Conservation (phyloP, 2,888 invertebrate species). For the Lasioglossum marginatum region DNA sequence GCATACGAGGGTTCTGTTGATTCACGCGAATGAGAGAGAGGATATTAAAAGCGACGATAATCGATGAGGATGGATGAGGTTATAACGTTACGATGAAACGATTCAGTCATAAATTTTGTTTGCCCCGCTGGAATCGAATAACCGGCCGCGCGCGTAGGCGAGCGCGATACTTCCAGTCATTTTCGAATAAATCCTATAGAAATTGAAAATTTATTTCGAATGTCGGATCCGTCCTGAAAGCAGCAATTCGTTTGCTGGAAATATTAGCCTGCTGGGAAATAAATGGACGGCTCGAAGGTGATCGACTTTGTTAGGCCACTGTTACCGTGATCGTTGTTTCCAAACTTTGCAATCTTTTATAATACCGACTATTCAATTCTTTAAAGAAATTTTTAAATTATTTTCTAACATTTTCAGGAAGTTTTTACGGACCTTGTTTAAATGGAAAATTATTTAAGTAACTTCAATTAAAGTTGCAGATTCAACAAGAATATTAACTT, state of each 20-base stretch:
- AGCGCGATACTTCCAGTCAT: conserved; percentile 9
- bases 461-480: too few species aligned
- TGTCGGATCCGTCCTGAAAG: background rate
- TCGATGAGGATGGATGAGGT: conserved; percentile 71
- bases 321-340: too few species aligned
- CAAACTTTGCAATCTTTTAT: too few species aligned
- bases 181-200: conserved; percentile 5
- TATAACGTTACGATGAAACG: conserved; percentile 60
- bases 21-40: conserved; percentile 51
- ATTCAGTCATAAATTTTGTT: conserved; percentile 69
- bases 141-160: conserved; percentile 50
- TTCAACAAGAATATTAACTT: too few species aligned
- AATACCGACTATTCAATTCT: background rate
- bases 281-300: background rate
- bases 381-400: too few species aligned
- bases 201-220: conserved; percentile 16
- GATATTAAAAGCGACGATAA: conserved; percentile 68
- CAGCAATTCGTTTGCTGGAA: background rate
- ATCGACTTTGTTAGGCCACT: background rate
- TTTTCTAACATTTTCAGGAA: too few species aligned
- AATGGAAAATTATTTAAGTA: too few species aligned
- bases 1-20: conserved; percentile 48
- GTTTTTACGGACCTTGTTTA: too few species aligned
- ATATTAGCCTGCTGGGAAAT: background rate
- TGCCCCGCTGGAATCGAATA: conserved; percentile 61